Evolutionary conservation across 2,888 invertebrate genomes (phyloP), one percentile per base, ranked within the genome.

Genomic region (Drepanosiphum platanoidis): DNA sequence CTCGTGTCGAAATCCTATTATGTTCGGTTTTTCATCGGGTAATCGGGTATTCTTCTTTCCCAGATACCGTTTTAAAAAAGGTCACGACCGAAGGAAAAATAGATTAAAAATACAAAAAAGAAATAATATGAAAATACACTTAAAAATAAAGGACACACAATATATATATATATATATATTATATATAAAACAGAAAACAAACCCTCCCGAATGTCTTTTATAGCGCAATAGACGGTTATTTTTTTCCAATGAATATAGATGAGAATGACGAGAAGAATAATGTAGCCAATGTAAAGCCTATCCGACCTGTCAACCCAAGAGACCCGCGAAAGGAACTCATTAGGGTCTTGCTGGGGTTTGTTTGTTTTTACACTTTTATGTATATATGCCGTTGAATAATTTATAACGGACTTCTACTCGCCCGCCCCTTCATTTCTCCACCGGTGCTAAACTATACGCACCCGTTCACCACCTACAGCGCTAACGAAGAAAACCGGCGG

Each of bases 211-310:
- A 78, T 15, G 39, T 42, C 30, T 39, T 64, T 64, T 39, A 64
- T 42, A 42, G 39, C 13, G 39, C 39, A 22, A 78, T 64, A 66
- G 32, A 46, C 22, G 30, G 34, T 80, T 80, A 34, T 70, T 52
- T 77, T 72, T 70, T 64, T 75, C n/a, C 72, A 34, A 83, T 83
- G 52, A 72, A 78, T 78, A 71, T 71, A 64, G 72, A 80, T 64
- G 71, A 86, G n/a, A 61, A 11, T 68, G n/a, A 42, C 22, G 52
- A 71, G 27, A 42, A 71, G 58, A 71, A 27, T 71, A 34, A 86
- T 61, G 61, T 61, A 34, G 13, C 27, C 64, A 68, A 66, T 34
- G n/a, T 58, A 74, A 82, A 46, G n/a, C 36, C n/a, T 36, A 30
- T 30, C 58, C 22, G 13, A 71, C 22, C 82, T 82, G 82, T 82